Base-by-base conservation (phyloP, 2,113 vertebrate genomes). In the Hystrix cristata region DNA sequence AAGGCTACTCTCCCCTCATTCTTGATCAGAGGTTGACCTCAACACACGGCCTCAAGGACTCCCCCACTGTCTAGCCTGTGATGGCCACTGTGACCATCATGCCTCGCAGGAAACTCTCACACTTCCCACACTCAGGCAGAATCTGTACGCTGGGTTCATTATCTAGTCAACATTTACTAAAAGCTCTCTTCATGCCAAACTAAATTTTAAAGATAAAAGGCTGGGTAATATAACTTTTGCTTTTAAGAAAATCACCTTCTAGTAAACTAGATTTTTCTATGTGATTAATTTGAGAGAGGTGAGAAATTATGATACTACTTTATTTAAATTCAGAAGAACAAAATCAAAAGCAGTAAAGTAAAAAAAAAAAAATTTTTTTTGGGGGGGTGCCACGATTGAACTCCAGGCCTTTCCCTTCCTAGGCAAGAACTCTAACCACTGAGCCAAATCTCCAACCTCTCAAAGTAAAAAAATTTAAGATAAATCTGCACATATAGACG, bases 221-320 rank as follows among this genome's bases (percentile, higher is more conserved):
- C 19, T 10, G 9, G 43, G 16, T 84, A 72, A 38, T 4, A 55
- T 9, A 90, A 48, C 51, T 57, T 14, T 81, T 89, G 25, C 11
- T 89, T 85, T 87, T 23, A 89, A 82, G 71, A 88, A 60, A 59
- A 7, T 76, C 1, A 2, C 3, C 4, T 57, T 76, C 31, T 38
- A 34, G 27, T 91, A 74, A 91, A 86, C 5, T 6, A 86, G 3
- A 53, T 96, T 85, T 91, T 60, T 65, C 88, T 78, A 23, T 93
- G 18, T 76, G 57, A 21, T 59, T 95, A 65, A 84, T 74, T 25
- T 60, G 25, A 86, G 38, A 92, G 13, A 87, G 15, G n/a, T 69
- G 14, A 57, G 25, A 89, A 78, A 79, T 86, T 34, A 62, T 71
- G 27, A 27, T 65, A 1, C 5, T 11, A 67, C 14, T 57, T 88